Base-by-base conservation (phyloP, 2,113 vertebrate species). In the Microcebus lehilahytsara region DNA sequence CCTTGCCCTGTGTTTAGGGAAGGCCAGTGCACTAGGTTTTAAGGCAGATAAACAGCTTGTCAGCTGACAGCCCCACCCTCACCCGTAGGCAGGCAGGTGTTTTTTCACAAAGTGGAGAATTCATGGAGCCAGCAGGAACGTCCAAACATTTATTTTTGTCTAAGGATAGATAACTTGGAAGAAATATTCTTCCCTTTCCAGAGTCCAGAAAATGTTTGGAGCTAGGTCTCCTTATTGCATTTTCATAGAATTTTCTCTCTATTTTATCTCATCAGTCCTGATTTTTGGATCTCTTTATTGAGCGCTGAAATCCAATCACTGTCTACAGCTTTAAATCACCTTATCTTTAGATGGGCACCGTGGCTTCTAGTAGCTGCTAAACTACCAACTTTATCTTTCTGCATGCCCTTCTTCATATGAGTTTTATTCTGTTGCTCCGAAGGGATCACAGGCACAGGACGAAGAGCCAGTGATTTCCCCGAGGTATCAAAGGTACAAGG, bases 101-200 rank as follows among this genome's bases (percentile, higher is more conserved):
- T 91, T 77, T 60, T 75, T 94, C 79, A 66, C 46, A 64, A 46
- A 7, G 42, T 19, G 27, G 62, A 53, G 37, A 89, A 0, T 30
- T 96, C 64, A n/a, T 56, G 56, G 67, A 96, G 72, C 95, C 94
- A 93, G 40, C 62, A 95, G 87, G 46, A 42, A 51, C 85, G 67
- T 40, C 69, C 49, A 58, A 96, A 80, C 58, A 71, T 95, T 98
- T 69, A 67, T 69, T 96, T 94, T 79, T 84, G 46, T 60, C 56
- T 0, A 58, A 60, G 80, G 85, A 95, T 84, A 93, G 2, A 66
- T 42, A 58, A 85, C 72, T 66, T 92, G 86, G 25, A 34, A 91
- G 88, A 93, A 92, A 91, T 85, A 40, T 5, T 13, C 53, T 85
- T 46, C 51, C 7, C 34, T 84, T n/a, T 62, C 67, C 46, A 56